Evolutionary conservation across 2,113 vertebrate species (phyloP).

Genomic region (Festucalex cinctus): DNA sequence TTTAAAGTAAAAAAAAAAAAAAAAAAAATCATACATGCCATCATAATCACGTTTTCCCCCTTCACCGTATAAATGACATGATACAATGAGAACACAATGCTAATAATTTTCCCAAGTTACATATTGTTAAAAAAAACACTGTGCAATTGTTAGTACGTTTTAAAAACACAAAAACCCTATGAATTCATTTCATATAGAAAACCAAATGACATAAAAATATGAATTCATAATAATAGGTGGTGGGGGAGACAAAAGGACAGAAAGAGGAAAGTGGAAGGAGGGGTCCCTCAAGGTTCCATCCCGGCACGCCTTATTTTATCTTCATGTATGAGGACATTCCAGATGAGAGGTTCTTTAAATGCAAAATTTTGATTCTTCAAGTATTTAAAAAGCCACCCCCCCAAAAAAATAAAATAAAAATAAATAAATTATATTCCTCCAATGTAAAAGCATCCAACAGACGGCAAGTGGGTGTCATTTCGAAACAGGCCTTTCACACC

Average conservation of each 20-base stretch:
- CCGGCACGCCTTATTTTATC: constrained; percentile 8
- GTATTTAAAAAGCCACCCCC: neutral
- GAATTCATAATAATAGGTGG: neutral
- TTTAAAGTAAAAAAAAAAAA: no score
- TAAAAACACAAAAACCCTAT: neutral
- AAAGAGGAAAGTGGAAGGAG: constrained; percentile 52
- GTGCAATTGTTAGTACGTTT: neutral
- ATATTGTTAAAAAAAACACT: neutral
- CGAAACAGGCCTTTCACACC: constrained; percentile 39
- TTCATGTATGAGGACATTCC: constrained; percentile 5
- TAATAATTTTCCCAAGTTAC: no score
- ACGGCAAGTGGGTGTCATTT: constrained; percentile 42
- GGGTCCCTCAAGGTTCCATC: constrained; percentile 42
- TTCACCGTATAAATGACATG: no score
- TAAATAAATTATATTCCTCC: constrained; percentile 17
- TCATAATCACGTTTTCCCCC: no score
- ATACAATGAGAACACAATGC: neutral
- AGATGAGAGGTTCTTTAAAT: constrained; percentile 9
- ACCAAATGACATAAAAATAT: neutral
- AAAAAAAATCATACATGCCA: no score
- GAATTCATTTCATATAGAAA: neutral
- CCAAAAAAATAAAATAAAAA: no score
- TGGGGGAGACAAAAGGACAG: neutral
- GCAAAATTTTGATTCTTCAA: constrained; percentile 4
- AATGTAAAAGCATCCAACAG: constrained; percentile 9